phyloP scores from a whole-genome alignment of 2,113 vertebrate species.

The Kryptolebias marmoratus region DNA sequence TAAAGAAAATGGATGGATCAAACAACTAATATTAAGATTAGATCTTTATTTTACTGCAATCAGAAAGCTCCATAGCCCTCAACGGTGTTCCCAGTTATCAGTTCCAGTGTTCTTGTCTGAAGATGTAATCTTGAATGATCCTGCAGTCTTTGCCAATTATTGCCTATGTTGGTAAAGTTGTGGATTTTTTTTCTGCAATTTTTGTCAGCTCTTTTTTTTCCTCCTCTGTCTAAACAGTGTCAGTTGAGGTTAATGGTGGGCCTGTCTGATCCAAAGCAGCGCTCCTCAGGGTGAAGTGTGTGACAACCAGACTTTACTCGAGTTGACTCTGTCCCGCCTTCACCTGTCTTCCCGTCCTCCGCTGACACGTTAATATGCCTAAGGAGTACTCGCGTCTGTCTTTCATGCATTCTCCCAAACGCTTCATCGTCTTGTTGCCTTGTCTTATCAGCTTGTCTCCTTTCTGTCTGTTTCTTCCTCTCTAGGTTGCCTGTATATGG shows the following conservation, averaged over 20 bases:
- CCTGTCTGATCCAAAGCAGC: slow-evolving; percentile 43
- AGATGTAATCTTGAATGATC: slow-evolving; percentile 4
- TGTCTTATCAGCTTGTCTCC: not conserved
- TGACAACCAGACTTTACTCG: slow-evolving; percentile 31
- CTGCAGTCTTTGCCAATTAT: slow-evolving; percentile 18
- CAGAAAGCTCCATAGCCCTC: slow-evolving; percentile 16
- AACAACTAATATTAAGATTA: not conserved
- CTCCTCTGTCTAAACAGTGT: slow-evolving; percentile 51
- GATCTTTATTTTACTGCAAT: slow-evolving; percentile 1
- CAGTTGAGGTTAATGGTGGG: slow-evolving; percentile 49
- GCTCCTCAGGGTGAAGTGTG: not conserved
- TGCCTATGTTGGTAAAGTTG: slow-evolving; percentile 30
- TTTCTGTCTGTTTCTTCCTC: not conserved
- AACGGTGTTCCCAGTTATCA: slow-evolving; percentile 25
- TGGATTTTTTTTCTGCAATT: slow-evolving; percentile 4
- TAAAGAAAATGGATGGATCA: too few relatives aligned
- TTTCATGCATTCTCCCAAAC: not conserved
- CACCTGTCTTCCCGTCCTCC: slow-evolving; percentile 45
- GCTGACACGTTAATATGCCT: slow-evolving; percentile 37
- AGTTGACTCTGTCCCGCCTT: slow-evolving; percentile 34
- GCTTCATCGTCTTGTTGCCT: slow-evolving; percentile 1
- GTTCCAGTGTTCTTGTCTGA: slow-evolving; percentile 5
- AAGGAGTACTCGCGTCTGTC: slow-evolving; percentile 28
- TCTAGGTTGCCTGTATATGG: not conserved
- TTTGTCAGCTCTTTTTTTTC: slow-evolving; percentile 23